Evolutionary conservation across 2,797 vertebrate species (phyloP).

Genomic region (Rhyacichthys aspro): DNA sequence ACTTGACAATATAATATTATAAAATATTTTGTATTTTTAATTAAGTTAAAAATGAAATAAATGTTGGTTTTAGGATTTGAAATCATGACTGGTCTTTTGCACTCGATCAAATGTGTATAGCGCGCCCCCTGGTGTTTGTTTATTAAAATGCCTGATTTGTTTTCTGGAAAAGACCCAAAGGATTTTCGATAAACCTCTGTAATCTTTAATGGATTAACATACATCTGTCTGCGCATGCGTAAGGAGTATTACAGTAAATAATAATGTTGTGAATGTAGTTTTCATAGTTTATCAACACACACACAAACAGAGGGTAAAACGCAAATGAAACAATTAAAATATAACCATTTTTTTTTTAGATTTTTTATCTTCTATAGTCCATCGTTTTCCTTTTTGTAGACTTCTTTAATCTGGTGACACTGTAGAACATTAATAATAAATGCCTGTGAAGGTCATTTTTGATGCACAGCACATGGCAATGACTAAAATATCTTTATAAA

Average conservation of each 20-base stretch:
- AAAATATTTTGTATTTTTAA: constrained; percentile 94
- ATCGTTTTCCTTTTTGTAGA: no score
- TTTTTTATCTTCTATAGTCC: no score
- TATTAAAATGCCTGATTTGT: neutral
- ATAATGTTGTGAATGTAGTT: neutral
- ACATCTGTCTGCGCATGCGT: constrained; percentile 16
- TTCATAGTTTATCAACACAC: neutral
- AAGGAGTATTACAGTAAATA: neutral
- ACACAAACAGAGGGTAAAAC: no score
- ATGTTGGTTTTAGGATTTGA: constrained; percentile 92
- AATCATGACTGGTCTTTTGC: constrained; percentile 24
- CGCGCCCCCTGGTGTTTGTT: constrained; percentile 43
- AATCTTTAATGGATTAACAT: constrained; percentile 45
- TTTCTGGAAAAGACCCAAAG: neutral
- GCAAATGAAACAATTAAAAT: no score
- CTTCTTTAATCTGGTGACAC: no score
- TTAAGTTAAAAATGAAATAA: constrained; percentile 86
- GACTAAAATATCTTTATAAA: no score
- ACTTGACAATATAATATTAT: constrained; percentile 87
- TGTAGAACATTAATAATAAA: constrained; percentile 41
- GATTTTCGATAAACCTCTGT: constrained; percentile 16
- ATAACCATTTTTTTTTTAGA: no score
- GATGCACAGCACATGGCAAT: constrained; percentile 49
- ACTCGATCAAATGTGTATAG: constrained; percentile 5
- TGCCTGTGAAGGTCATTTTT: constrained; percentile 23